Base-by-base conservation (phyloP, 2,797 vertebrate species). In the Antrozous pallidus region DNA sequence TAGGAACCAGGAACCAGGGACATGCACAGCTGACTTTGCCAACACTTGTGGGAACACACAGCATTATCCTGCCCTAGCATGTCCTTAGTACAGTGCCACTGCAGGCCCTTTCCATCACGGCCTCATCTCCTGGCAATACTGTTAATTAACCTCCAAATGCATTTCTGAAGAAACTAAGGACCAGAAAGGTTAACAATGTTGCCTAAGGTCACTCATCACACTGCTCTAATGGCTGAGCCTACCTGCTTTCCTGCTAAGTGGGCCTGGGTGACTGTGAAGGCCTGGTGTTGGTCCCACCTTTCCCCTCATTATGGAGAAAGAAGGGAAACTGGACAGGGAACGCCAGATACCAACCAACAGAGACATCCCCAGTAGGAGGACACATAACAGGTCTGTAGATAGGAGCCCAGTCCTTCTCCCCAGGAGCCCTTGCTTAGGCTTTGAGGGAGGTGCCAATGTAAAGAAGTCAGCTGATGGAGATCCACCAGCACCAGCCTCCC, bases 371-470 rank as follows among this genome's bases (percentile, higher is more conserved):
- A 17, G 31, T 0, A 6, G 16, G 38, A 38, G 33, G 11, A 3
- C 1, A 49, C 42, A 18, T 20, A 10, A 5, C 10, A 31, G 14
- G 47, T 17, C 6, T 10, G 22, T 71, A 40, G 3, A 49, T 4
- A 54, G 17, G 45, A 45, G 17, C 17, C 65, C 3, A 0, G n/a
- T 5, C 40, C 16, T 56, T 58, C 8, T 42, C 63, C 3, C 49
- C 5, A 2, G 56, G 26, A 70, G 5, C 6, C 36, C 69, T 33
- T 42, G 33, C 38, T 11, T 47, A 9, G 40, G 58, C 31, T 33
- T 47, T 12, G 1, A 33, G 31, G 16, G 3, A 16, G 22, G 1
- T 6, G 0, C 22, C 26, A 1, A n/a, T 7, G 2, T 10, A 22
- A 90, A 33, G 51, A 42, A 56, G 31, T 24, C 12, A 16, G 24